phyloP scores from a whole-genome alignment of 2,113 vertebrate species.

The Nematolebias whitei region DNA sequence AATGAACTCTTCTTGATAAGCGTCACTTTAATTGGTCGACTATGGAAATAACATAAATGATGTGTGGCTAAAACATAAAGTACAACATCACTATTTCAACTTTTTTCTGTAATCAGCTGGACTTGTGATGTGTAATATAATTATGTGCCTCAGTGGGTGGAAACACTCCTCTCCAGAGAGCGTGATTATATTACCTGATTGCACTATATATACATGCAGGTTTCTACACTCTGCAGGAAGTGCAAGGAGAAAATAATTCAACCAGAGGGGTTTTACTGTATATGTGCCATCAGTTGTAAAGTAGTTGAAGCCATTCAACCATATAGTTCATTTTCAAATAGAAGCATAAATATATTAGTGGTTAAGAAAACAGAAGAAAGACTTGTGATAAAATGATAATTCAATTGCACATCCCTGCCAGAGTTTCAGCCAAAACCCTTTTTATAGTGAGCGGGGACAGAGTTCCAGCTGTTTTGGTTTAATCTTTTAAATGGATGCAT shows the following conservation, averaged over 20 bases:
- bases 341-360: too few relatives aligned
- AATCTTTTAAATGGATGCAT: too few relatives aligned
- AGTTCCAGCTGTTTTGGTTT: too few relatives aligned
- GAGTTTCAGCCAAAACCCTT: too few relatives aligned
- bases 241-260: constrained; percentile 11
- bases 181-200: constrained; percentile 45
- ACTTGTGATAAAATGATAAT: too few relatives aligned
- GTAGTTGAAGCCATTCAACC: background rate
- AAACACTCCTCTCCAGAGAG: constrained; percentile 14
- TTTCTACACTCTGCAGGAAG: constrained; percentile 24
- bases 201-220: background rate
- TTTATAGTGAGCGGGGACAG: too few relatives aligned
- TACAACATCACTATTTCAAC: background rate
- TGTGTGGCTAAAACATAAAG: background rate
- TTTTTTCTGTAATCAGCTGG: background rate
- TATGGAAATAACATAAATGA: background rate
- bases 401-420: too few relatives aligned
- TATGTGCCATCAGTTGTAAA: background rate
- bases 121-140: constrained; percentile 7
- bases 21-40: background rate
- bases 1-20: background rate
- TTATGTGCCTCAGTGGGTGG: constrained; percentile 31
- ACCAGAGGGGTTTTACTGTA: background rate
- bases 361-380: too few relatives aligned
- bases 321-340: background rate